Base-by-base conservation (phyloP, 1,140 invertebrate species). In the Latrodectus geometricus region DNA sequence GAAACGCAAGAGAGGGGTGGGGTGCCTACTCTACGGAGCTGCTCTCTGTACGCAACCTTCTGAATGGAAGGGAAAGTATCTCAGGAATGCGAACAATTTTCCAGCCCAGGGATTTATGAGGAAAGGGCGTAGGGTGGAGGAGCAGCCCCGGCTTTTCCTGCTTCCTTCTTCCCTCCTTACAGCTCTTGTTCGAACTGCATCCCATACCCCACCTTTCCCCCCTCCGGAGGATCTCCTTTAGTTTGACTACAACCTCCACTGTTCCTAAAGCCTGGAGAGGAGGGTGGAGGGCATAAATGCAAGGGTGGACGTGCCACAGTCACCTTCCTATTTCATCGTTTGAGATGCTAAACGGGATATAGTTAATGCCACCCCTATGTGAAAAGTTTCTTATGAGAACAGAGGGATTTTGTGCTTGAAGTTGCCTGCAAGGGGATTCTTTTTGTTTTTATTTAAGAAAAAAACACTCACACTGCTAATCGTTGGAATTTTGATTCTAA, bases 1-100 rank as follows among this genome's bases (percentile, higher is more conserved):
- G 73, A 54, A 79, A 82, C 84, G 68, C 77, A 61, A 35, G 56
- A 56, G 56, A 66, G 68, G 83, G 75, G 83, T 66, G 74, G 83
- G 75, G 76, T 17, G 11, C 35, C 48, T 21, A 21, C 11, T 61
- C 74, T 21, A 50, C 52, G 80, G 72, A 74, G 80, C 56, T 21
- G 61, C 54, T 61, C 66, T 50, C 48, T 52, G n/a, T 74, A 20
- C 49, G 48, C 70, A 23, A 20, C 65, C 23, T 68, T 73, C 70
- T 61, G 70, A 74, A 73, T 72, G 74, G 74, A 81, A 77, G 86
- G 82, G 86, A 87, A 87, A 87, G 86, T 87, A 82, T 87, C 73
- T 35, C 79, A 69, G 86, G 86, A 87, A 87, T 87, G 78, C 79
- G 86, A 87, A 87, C 86, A 82, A 87, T 87, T 87, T 87, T 87